Percentiles rank a stretch among this genome's conserved stretches.
phyloP scores from a whole-genome alignment of 2,113 vertebrate species.

The Gulo gulo region DNA sequence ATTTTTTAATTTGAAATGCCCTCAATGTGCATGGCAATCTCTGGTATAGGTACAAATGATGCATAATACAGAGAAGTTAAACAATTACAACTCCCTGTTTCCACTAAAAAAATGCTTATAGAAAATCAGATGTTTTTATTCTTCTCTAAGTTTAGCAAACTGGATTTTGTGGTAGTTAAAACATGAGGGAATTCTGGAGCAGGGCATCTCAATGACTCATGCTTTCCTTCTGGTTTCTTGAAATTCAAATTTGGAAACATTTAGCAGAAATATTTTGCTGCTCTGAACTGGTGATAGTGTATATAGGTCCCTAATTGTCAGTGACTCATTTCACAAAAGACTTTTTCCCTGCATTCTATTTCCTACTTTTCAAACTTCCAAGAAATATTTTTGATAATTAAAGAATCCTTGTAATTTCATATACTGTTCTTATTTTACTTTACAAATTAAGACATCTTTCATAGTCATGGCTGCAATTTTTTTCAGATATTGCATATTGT shows the following conservation, averaged over 20 bases:
- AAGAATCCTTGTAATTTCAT: neutral
- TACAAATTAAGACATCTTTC: neutral
- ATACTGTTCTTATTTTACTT: neutral
- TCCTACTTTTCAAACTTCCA: slow-evolving; percentile 3
- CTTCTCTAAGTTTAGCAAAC: neutral
- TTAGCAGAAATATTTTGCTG: slow-evolving; percentile 58
- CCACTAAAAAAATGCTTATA: neutral
- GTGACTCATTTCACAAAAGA: slow-evolving; percentile 4
- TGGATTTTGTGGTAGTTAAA: slow-evolving; percentile 36
- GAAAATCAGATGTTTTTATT: neutral
- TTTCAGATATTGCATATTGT: neutral
- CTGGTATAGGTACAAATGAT: neutral
- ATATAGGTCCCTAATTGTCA: neutral
- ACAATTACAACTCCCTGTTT: neutral
- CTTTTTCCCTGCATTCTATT: neutral
- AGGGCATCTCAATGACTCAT: slow-evolving; percentile 30
- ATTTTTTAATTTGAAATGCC: neutral
- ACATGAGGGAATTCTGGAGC: neutral
- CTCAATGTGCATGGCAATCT: neutral
- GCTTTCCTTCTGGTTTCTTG: slow-evolving; percentile 43
- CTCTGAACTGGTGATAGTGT: slow-evolving; percentile 17
- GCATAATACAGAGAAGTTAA: neutral
- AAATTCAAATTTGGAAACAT: slow-evolving; percentile 55
- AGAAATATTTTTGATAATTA: slow-evolving; percentile 34
- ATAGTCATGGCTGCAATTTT: neutral